These are phyloP conservation scores for Bombylius major DNA, from an alignment of 2,888 invertebrate genomes.

Conservation along the genomic window DNA sequence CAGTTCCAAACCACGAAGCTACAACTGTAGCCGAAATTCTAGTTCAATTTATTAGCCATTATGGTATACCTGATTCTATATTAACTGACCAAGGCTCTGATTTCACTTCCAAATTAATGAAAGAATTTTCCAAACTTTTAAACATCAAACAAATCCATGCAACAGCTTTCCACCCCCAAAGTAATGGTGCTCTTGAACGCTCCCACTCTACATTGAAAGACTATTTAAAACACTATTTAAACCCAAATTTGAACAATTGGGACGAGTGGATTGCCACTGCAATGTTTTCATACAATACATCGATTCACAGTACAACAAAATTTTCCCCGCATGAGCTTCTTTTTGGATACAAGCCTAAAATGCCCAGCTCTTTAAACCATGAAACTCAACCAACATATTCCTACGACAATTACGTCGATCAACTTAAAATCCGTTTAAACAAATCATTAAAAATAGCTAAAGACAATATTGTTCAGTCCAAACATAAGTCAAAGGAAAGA, in stretches of 20 bases:
- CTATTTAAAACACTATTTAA: constrained; percentile 23
- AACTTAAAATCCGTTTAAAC: too few relatives aligned
- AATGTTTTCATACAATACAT: constrained; percentile 24
- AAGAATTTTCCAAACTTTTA: constrained; percentile 23
- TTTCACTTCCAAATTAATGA: constrained; percentile 25
- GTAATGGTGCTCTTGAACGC: constrained; percentile 24
- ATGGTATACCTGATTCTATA: constrained; percentile 19
- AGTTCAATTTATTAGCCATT: constrained; percentile 25
- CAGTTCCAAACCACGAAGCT: constrained; percentile 24
- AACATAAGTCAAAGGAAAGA: too few relatives aligned
- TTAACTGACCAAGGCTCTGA: constrained; percentile 30
- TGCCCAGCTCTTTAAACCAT: too few relatives aligned
- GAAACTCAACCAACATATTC: too few relatives aligned
- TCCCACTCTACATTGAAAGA: constrained; percentile 19
- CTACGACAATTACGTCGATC: too few relatives aligned
- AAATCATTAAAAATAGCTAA: too few relatives aligned
- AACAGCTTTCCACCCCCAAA: constrained; percentile 25
- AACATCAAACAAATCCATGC: constrained; percentile 22
- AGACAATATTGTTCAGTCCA: too few relatives aligned
- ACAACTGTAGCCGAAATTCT: constrained; percentile 19
- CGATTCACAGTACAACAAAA: constrained; percentile 22
- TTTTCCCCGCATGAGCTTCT: constrained; percentile 28
- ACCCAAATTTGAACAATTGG: constrained; percentile 22
- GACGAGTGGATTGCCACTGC: constrained; percentile 22
- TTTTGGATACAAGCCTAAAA: too few relatives aligned